Conservation (phyloP, 2,888 invertebrate genomes). For the Synanthedon myopaeformis region DNA sequence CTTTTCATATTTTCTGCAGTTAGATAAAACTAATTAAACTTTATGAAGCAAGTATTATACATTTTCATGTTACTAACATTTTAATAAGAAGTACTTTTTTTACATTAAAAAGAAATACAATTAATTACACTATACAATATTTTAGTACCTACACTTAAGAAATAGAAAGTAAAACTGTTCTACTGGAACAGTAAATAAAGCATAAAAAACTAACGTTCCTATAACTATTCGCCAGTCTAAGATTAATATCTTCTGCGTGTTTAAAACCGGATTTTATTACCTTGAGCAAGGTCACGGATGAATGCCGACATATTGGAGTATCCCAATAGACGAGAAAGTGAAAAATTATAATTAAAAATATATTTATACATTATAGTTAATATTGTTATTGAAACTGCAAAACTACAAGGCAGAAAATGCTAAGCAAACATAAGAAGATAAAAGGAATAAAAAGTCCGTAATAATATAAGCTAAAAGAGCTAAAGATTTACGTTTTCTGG, state of each 20-base stretch:
- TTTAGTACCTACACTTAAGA: background rate
- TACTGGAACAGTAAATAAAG: background rate
- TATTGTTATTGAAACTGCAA: too few species aligned
- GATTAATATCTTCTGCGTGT: conserved; percentile 6
- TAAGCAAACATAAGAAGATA: too few species aligned
- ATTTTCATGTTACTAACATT: too few species aligned
- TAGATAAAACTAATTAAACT: too few species aligned
- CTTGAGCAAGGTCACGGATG: conserved; percentile 2
- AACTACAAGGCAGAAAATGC: too few species aligned
- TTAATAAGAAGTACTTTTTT: too few species aligned
- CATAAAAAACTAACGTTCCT: conserved; percentile 3
- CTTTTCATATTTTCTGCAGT: background rate
- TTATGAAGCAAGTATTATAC: too few species aligned
- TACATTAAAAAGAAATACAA: too few species aligned
- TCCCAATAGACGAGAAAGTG: background rate
- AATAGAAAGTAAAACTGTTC: background rate
- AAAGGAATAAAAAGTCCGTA: background rate
- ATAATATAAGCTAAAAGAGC: conserved; percentile 12
- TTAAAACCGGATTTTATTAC: conserved; percentile 6
- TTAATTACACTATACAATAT: background rate
- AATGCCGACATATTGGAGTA: background rate
- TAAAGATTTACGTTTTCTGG: conserved; percentile 13
- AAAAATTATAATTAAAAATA: background rate
- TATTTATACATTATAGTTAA: too few species aligned
- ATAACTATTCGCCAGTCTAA: conserved; percentile 2